Conservation (phyloP, 1,140 invertebrate genomes). For the Araneus ventricosus region DNA sequence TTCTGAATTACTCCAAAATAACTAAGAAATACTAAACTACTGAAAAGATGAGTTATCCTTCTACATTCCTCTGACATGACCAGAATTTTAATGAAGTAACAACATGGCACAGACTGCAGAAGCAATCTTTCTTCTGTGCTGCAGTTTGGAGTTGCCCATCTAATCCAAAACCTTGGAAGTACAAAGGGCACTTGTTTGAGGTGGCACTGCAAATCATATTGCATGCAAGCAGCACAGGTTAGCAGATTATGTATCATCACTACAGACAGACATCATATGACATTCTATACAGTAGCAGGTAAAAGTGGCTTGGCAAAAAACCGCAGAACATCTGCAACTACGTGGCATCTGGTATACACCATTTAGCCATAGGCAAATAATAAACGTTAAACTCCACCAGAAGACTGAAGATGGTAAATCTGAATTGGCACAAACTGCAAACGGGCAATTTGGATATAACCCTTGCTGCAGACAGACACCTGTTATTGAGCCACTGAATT, state of each 20-base stretch:
- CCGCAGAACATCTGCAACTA: too few species aligned
- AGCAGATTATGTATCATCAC: not conserved
- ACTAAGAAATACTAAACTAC: not conserved
- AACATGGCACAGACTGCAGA: constrained; percentile 1
- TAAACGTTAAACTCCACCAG: too few species aligned
- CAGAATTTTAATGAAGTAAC: not conserved
- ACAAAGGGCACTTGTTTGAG: not conserved
- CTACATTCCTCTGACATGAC: not conserved
- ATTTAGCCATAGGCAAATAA: too few species aligned
- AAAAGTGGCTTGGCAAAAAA: too few species aligned
- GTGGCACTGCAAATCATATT: not conserved
- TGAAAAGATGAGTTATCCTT: not conserved
- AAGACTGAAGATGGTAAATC: too few species aligned
- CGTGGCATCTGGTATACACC: too few species aligned
- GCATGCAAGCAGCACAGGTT: not conserved
- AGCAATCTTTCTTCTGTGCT: not conserved
- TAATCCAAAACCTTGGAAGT: too few species aligned
- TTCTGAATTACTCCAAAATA: not conserved
- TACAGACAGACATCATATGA: too few species aligned
- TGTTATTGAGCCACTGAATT: not conserved
- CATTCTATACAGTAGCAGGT: too few species aligned
- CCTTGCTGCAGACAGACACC: not conserved
- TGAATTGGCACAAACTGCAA: too few species aligned
- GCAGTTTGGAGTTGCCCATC: not conserved
- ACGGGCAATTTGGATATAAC: too few species aligned